Evolutionary conservation across 1,140 invertebrate genomes (phyloP), one percentile per base, ranked within the genome.

Genomic region (Leptinotarsa undecemlineata): DNA sequence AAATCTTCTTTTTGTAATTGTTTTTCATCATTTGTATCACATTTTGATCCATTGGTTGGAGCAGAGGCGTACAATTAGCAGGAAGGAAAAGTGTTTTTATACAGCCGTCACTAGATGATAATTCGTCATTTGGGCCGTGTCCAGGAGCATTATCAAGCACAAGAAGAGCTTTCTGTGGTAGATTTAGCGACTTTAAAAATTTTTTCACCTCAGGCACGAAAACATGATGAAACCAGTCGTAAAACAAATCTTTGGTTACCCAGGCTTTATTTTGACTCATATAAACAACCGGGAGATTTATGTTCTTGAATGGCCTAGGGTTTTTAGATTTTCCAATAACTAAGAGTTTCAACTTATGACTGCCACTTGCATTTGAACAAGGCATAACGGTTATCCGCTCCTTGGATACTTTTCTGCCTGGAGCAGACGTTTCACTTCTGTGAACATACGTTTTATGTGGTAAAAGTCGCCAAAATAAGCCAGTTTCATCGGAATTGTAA

Each of bases 21-120:
- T 68, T 48, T 66, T 84, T 83, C 20, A 82, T 72, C 20, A 47
- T 71, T 21, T 79, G 72, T 67, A 86, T 79, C 14, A 83, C 80
- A 3, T 81, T 77, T 79, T 84, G 81, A 75, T 82, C 78, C 60
- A 82, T 75, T 17, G 85, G 86, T 74, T 88, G 86, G n/a, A 88
- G 63, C 57, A 85, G 72, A 14, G 81, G 80, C 3, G 85, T 87
- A 2, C 85, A 84, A 76, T 88, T 87, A 60, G 85, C 77, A 26
- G 87, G 86, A 15, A 88, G 77, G 81, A 85, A 87, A 14, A 69
- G 66, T 47, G 71, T 71, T 76, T 78, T 11, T 83, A 74, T 74
- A 78, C 82, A 14, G 57, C 74, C 61, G 76, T 73, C 74, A 75
- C 74, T 71, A 75, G 74, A 72, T 73, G 64, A 19, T 68, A 77